phyloP scores from a whole-genome alignment of 2,888 invertebrate species.

The Zele albiditarsus region DNA sequence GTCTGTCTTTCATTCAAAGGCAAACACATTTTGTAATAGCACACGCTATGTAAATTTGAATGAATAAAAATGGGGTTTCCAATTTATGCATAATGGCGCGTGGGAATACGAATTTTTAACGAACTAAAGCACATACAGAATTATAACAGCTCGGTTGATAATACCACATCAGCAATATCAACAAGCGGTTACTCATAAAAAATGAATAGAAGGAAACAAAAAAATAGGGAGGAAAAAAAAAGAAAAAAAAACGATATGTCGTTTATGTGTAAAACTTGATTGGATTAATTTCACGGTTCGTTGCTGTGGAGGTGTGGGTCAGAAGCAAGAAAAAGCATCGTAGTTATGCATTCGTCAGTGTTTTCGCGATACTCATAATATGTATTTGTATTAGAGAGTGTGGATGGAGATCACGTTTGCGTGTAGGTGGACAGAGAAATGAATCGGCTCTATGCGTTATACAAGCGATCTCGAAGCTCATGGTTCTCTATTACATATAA shows the following conservation, averaged over 20 bases:
- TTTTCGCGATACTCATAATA: not conserved
- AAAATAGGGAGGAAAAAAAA: not conserved
- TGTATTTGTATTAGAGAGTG: not conserved
- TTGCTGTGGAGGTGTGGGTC: not conserved
- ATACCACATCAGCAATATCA: not conserved
- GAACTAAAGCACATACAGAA: too few species aligned
- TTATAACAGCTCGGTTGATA: not conserved
- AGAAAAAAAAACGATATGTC: not conserved
- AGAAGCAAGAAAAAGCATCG: not conserved
- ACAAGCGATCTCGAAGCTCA: not conserved
- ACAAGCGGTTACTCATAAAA: not conserved
- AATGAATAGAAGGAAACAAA: not conserved
- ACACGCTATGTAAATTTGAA: too few species aligned
- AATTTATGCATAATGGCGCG: too few species aligned
- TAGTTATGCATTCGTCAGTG: not conserved
- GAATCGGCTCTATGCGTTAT: constrained; percentile 2
- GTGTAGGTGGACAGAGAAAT: not conserved
- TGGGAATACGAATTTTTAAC: too few species aligned
- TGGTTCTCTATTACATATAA: not conserved
- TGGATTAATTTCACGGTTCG: constrained; percentile 1
- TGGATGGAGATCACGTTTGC: not conserved
- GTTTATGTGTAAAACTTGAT: not conserved
- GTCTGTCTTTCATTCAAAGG: too few species aligned
- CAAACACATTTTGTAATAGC: too few species aligned
- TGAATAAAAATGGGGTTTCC: too few species aligned